Evolutionary conservation across 2,797 vertebrate genomes (phyloP).

Genomic region (Sebastes paucispinis): DNA sequence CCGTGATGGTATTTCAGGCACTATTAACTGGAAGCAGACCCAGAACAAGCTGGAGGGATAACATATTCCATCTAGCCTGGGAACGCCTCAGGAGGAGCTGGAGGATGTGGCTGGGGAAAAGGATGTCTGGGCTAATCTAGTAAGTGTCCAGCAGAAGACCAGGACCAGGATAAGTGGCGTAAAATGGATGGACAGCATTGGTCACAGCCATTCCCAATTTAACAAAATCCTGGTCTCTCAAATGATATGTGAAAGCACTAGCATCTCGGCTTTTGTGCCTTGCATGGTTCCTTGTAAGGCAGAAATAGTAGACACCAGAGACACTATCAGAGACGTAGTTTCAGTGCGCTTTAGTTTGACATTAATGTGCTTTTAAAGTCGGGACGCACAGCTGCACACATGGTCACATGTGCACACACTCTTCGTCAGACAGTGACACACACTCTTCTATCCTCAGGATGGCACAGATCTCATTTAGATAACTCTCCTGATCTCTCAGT

Average conservation of each 20-base stretch:
- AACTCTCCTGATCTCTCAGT: conserved; percentile 48
- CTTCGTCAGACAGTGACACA: conserved; percentile 29
- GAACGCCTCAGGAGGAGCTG: not conserved
- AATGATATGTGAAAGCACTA: not conserved
- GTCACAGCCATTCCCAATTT: not conserved
- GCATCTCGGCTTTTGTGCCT: not conserved
- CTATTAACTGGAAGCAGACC: conserved; percentile 24
- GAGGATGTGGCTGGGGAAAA: conserved; percentile 5
- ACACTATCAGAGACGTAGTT: not conserved
- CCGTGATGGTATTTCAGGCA: conserved; percentile 2
- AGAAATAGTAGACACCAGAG: not conserved
- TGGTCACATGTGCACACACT: conserved; percentile 10
- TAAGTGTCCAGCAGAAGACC: conserved; percentile 6
- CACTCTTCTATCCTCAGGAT: conserved; percentile 38
- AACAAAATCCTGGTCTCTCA: not conserved
- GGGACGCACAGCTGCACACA: conserved; percentile 2
- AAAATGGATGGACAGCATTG: not conserved
- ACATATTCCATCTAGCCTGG: not conserved
- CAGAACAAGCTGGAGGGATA: conserved; percentile 6
- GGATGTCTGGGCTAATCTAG: not conserved
- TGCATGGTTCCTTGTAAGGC: not conserved
- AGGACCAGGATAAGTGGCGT: not conserved
- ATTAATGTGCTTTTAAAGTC: conserved; percentile 18
- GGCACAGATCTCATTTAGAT: conserved; percentile 75
- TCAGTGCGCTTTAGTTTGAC: not conserved